Percentiles rank a stretch among this genome's conserved stretches.
These are phyloP conservation scores for Eupithecia centaureata DNA, from an alignment of 2,888 invertebrate species.

Conservation along the genomic window DNA sequence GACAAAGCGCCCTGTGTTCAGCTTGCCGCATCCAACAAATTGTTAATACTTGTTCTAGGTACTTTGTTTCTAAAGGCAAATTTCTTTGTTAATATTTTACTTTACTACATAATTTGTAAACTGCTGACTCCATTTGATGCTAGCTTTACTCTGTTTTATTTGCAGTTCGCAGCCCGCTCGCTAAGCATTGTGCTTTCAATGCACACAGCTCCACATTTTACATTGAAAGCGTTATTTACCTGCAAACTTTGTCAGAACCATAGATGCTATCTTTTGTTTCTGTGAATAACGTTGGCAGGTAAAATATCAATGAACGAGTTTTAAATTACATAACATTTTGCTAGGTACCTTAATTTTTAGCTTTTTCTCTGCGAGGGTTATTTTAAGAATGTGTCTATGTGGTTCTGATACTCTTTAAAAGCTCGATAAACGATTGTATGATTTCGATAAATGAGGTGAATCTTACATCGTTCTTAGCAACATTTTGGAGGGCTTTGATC, in stretches of 20 bases:
- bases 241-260: background rate
- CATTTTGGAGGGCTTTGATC: no score
- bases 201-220: no score
- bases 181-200: background rate
- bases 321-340: background rate
- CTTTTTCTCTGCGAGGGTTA: no score
- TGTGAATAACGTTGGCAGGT: background rate
- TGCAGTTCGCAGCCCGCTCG: background rate
- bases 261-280: background rate
- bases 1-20: no score
- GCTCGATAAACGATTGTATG: no score
- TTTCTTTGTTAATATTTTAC: background rate
- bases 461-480: no score
- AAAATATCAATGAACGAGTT: background rate
- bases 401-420: no score
- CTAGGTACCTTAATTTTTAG: background rate
- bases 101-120: background rate
- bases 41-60: no score
- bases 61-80: background rate
- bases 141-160: background rate
- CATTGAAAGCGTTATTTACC: background rate
- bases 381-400: no score
- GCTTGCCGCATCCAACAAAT: no score
- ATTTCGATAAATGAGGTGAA: no score
- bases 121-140: background rate